Evolutionary conservation across 2,113 vertebrate genomes (phyloP).

Genomic region (Campylorhamphus procurvoides): DNA sequence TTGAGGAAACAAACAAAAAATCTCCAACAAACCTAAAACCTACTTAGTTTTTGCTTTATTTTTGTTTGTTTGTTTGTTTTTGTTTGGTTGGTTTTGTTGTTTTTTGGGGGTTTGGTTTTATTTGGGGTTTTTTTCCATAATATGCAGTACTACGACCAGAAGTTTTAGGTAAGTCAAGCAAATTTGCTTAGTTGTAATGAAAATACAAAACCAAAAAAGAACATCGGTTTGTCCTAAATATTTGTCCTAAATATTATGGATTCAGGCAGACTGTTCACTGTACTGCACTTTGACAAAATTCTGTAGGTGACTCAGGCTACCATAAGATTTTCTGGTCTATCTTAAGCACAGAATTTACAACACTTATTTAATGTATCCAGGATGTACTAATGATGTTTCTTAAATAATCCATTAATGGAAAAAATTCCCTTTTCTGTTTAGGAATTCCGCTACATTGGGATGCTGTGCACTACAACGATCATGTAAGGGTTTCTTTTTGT

Average conservation of each 20-base stretch:
- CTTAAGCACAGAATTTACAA: neutral
- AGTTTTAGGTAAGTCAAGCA: neutral
- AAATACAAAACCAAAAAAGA: neutral
- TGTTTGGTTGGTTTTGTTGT: neutral
- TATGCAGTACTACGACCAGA: neutral
- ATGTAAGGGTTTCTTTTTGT: neutral
- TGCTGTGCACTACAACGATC: neutral
- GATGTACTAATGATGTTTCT: fast-evolving
- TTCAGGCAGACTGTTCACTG: neutral
- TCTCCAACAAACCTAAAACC: fast-evolving
- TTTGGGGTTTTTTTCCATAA: neutral
- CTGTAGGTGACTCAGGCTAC: neutral
- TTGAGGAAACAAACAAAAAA: neutral
- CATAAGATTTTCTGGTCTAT: neutral
- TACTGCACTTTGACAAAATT: neutral
- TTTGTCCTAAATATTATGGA: neutral
- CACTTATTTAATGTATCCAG: neutral
- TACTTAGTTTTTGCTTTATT: neutral
- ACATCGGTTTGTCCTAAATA: neutral
- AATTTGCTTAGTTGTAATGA: neutral
- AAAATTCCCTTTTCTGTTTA: neutral
- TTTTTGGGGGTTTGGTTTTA: neutral
- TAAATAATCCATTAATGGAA: neutral
- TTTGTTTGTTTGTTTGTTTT: neutral
- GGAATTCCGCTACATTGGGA: neutral